phyloP scores from a whole-genome alignment of 2,113 vertebrate species.

The Dasyprocta punctata region DNA sequence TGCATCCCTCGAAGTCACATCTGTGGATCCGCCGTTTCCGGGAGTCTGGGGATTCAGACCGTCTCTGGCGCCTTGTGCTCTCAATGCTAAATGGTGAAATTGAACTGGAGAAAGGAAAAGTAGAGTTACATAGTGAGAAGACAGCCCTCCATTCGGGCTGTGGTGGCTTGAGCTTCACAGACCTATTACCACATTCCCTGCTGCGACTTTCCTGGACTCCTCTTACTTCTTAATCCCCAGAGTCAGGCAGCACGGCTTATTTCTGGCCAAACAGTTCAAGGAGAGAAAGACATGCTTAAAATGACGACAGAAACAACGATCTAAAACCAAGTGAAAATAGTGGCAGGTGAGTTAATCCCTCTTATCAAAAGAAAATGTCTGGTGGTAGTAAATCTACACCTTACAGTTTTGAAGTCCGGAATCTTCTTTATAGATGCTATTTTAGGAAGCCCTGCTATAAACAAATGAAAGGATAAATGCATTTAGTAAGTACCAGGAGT shows the following conservation, averaged over 20 bases:
- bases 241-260: not conserved
- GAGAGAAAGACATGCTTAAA: not conserved
- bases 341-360: not conserved
- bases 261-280: not conserved
- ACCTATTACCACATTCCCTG: not conserved
- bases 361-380: not conserved
- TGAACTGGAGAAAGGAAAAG: conserved; percentile 89
- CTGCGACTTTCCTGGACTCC: not conserved
- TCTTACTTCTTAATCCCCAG: not conserved
- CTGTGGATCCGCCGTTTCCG: conserved; percentile 98
- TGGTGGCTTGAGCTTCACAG: not conserved
- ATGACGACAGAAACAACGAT: not conserved
- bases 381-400: not conserved
- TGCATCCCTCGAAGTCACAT: conserved; percentile 99
- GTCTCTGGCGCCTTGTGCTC: conserved; percentile 96
- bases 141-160: not conserved
- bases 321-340: not conserved
- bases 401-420: not conserved
- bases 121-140: not conserved
- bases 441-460: not conserved
- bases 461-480: not conserved
- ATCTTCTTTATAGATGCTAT: not conserved
- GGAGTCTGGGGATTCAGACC: conserved; percentile 98
- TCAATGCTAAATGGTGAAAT: conserved; percentile 99
- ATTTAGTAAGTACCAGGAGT: not conserved